A percentile compares a stretch with the other conserved stretches of the same genome.
phyloP scores from a whole-genome alignment of 2,113 vertebrate genomes.

The Pungitius pungitius region DNA sequence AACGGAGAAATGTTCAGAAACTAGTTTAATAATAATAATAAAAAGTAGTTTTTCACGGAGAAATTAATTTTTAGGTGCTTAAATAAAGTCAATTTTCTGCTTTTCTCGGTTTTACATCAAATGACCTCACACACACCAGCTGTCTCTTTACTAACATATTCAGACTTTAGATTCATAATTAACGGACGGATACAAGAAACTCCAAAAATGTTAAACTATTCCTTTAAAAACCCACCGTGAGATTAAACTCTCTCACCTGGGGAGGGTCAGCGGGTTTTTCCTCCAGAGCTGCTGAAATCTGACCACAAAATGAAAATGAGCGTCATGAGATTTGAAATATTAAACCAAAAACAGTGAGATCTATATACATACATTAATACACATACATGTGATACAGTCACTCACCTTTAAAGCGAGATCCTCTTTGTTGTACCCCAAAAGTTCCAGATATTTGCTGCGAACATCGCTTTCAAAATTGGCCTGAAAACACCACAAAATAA shows the following conservation, averaged over 20 bases:
- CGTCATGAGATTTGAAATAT: background rate
- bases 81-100: no score
- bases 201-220: background rate
- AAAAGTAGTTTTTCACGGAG: no score
- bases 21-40: no score
- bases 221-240: background rate
- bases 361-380: background rate
- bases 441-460: constrained; percentile 91
- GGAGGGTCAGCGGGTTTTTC: constrained; percentile 69
- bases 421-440: constrained; percentile 92
- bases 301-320: constrained; percentile 28
- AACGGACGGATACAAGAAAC: background rate
- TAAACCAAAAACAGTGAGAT: background rate
- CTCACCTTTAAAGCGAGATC: constrained; percentile 90
- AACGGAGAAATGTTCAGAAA: no score
- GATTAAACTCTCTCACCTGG: constrained; percentile 75
- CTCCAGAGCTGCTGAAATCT: constrained; percentile 87
- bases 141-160: background rate
- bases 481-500: constrained; percentile 72
- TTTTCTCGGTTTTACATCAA: no score
- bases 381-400: background rate
- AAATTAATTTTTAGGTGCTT: no score
- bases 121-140: background rate
- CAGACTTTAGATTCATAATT: background rate
- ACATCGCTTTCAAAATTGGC: constrained; percentile 93